Evolutionary conservation across 2,888 invertebrate genomes (phyloP).

Genomic region (Cybosia mesomella): DNA sequence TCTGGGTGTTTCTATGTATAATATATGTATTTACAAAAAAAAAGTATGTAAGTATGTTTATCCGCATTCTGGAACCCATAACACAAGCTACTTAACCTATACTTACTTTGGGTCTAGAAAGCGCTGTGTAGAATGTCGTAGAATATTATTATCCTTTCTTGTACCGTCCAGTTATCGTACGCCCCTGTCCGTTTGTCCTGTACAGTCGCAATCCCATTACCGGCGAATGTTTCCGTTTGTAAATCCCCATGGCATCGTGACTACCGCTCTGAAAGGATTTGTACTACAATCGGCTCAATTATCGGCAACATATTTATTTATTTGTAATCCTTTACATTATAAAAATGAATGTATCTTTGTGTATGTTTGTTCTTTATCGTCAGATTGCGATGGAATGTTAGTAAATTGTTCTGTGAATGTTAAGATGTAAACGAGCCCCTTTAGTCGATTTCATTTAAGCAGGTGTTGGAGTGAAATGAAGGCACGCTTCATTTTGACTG

Average conservation of each 20-base stretch:
- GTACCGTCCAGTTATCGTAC: background rate
- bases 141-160: background rate
- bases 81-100: too few species aligned
- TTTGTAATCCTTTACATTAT: background rate
- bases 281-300: conserved; percentile 18
- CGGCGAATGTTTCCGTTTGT: conserved; percentile 9
- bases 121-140: too few species aligned
- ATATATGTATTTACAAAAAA: too few species aligned
- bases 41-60: too few species aligned
- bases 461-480: too few species aligned
- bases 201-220: conserved; percentile 20
- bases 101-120: too few species aligned
- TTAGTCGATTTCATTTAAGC: too few species aligned
- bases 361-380: background rate
- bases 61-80: too few species aligned
- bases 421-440: too few species aligned
- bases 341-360: background rate
- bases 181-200: conserved; percentile 3
- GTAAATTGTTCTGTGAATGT: too few species aligned
- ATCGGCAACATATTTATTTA: conserved; percentile 13
- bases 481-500: too few species aligned
- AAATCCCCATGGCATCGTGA: conserved; percentile 13
- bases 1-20: too few species aligned
- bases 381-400: background rate
- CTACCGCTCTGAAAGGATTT: conserved; percentile 18